A percentile compares a stretch with the other conserved stretches of the same genome.
These are phyloP conservation scores for Struthio camelus DNA, from an alignment of 2,113 vertebrate genomes.

Conservation along the genomic window DNA sequence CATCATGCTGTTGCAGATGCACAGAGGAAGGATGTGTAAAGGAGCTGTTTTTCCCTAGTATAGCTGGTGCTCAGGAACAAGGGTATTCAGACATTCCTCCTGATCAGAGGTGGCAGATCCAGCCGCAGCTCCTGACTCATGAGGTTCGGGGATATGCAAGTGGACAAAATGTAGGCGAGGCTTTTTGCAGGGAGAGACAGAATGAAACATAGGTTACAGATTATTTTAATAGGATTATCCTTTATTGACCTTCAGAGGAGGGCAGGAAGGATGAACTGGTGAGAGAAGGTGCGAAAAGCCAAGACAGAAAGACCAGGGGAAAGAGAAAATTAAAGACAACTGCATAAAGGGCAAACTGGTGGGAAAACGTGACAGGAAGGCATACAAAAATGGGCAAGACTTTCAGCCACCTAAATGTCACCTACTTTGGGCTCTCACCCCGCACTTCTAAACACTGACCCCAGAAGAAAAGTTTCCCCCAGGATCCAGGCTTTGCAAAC, in stretches of 20 bases:
- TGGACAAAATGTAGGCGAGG: background rate
- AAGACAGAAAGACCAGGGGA: background rate
- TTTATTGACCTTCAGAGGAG: background rate
- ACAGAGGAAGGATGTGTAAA: background rate
- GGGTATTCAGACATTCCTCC: background rate
- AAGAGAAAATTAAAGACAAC: background rate
- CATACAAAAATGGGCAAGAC: background rate
- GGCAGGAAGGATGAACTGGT: background rate
- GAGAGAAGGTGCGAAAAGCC: background rate
- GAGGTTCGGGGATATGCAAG: background rate
- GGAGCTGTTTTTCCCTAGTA: background rate
- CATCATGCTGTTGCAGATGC: rapidly evolving
- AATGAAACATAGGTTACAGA: background rate
- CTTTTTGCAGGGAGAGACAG: background rate
- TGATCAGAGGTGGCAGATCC: background rate
- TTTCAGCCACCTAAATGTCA: background rate
- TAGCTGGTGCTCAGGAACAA: background rate
- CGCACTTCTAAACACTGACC: background rate
- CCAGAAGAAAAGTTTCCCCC: background rate
- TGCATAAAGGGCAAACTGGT: background rate
- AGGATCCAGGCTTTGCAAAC: background rate
- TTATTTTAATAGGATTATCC: background rate
- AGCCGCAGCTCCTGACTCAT: background rate
- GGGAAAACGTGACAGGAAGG: background rate
- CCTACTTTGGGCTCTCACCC: background rate